These are phyloP conservation scores for Struthio camelus DNA, from an alignment of 2,113 vertebrate species.

Conservation along the genomic window DNA sequence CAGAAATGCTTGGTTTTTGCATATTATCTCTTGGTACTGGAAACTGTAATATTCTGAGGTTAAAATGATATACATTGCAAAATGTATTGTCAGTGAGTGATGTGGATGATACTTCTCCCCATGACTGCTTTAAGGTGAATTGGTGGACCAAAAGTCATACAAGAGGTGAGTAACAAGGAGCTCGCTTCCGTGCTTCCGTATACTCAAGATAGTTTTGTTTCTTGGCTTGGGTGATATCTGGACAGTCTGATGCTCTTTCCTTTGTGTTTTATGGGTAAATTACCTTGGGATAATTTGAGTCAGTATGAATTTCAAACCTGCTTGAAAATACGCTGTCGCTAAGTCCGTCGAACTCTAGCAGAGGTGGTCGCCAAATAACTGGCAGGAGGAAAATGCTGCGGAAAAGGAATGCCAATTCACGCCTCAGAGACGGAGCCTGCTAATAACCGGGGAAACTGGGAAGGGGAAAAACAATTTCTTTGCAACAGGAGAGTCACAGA, in stretches of 20 bases:
- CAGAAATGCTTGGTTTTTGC: constrained; percentile 39
- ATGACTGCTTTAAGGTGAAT: not conserved
- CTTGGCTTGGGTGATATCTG: not conserved
- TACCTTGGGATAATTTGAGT: not conserved
- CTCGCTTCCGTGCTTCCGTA: not conserved
- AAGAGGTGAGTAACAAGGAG: fast-evolving
- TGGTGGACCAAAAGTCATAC: not conserved
- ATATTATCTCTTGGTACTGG: constrained; percentile 28
- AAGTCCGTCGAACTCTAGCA: not conserved
- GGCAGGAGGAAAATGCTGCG: not conserved
- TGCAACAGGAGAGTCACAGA: not conserved
- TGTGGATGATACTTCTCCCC: not conserved
- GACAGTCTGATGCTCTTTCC: not conserved
- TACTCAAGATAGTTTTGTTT: not conserved
- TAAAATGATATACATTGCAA: constrained; percentile 47
- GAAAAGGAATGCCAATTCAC: not conserved
- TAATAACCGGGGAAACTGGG: not conserved
- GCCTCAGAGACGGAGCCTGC: not conserved
- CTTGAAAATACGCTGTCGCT: not conserved
- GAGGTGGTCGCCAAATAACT: not conserved
- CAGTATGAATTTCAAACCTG: not conserved
- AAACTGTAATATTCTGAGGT: constrained; percentile 56
- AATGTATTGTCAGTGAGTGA: constrained; percentile 4
- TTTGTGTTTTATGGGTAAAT: not conserved
- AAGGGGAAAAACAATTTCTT: not conserved